Percentiles rank a stretch among this genome's conserved stretches.
phyloP scores from a whole-genome alignment of 2,888 invertebrate genomes.

The Athalia circularis region DNA sequence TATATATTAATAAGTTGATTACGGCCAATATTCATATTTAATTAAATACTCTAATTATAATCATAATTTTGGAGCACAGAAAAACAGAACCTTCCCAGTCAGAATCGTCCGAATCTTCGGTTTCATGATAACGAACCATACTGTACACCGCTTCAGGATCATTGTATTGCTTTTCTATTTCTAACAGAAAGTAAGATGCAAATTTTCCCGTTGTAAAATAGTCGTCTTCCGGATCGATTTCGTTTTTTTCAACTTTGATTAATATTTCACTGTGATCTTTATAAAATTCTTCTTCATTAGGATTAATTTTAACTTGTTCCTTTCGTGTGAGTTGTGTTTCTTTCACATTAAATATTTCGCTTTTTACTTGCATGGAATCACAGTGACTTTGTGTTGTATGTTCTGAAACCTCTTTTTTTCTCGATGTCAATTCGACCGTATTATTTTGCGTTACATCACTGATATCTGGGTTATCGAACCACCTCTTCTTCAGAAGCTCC shows the following conservation, averaged over 20 bases:
- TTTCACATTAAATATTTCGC: background rate
- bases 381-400: background rate
- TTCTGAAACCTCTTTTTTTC: slow-evolving; percentile 5
- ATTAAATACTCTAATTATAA: slow-evolving; percentile 13
- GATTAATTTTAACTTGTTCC: background rate
- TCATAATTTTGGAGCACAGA: slow-evolving; percentile 15
- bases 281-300: slow-evolving; percentile 54
- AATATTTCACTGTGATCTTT: slow-evolving; percentile 60
- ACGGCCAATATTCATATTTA: background rate
- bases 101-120: slow-evolving; percentile 51
- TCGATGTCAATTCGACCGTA: background rate
- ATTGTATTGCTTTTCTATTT: slow-evolving; percentile 68
- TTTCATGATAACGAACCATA: slow-evolving; percentile 64
- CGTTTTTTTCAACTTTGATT: slow-evolving; percentile 57
- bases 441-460: background rate
- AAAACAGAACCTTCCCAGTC: slow-evolving; percentile 33
- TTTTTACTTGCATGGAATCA: background rate
- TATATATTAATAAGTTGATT: background rate
- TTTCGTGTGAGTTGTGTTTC: background rate
- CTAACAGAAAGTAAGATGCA: slow-evolving; percentile 67
- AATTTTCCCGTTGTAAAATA: slow-evolving; percentile 70
- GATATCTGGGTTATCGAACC: slow-evolving; percentile 20
- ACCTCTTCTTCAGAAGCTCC: slow-evolving; percentile 26
- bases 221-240: slow-evolving; percentile 61
- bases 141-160: slow-evolving; percentile 65